A percentile compares a stretch with the other conserved stretches of the same genome.
Evolutionary conservation across 2,113 vertebrate species (phyloP).

Genomic region (Hippocampus abdominalis): DNA sequence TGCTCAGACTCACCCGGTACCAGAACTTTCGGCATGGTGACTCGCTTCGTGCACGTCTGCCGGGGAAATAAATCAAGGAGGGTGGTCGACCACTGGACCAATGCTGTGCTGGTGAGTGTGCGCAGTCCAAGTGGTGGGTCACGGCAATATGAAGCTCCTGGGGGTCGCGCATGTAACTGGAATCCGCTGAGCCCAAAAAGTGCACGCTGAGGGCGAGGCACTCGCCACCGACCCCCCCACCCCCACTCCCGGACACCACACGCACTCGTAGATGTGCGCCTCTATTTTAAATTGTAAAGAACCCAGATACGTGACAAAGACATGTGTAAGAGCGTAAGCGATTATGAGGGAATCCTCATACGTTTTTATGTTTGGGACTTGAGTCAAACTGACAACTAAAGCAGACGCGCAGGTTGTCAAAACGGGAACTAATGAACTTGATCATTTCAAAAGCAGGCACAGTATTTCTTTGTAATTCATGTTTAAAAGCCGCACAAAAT

Average conservation of each 20-base stretch:
- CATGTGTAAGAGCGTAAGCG: neutral
- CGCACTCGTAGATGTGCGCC: slow-evolving; percentile 32
- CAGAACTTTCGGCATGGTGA: slow-evolving; percentile 73
- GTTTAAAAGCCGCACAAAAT: no score
- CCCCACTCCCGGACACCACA: slow-evolving; percentile 12
- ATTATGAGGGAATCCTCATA: neutral
- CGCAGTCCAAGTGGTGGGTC: slow-evolving; percentile 11
- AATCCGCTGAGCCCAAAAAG: slow-evolving; percentile 33
- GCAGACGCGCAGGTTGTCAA: no score
- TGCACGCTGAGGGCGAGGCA: neutral
- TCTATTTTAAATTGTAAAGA: slow-evolving; percentile 69
- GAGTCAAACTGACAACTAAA: no score
- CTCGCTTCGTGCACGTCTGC: slow-evolving; percentile 27
- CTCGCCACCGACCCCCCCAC: neutral
- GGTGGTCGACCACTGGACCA: slow-evolving; percentile 46
- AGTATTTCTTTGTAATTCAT: no score
- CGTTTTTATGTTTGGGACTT: neutral
- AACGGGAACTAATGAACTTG: no score
- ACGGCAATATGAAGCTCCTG: slow-evolving; percentile 58
- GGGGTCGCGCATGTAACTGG: slow-evolving; percentile 61
- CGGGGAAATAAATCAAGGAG: slow-evolving; percentile 39
- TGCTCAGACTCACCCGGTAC: slow-evolving; percentile 77
- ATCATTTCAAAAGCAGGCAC: no score
- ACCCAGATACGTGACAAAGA: slow-evolving; percentile 33
- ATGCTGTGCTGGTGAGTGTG: slow-evolving; percentile 47